Evolutionary conservation across 2,113 vertebrate genomes (phyloP).

Genomic region (Lepisosteus oculatus): DNA sequence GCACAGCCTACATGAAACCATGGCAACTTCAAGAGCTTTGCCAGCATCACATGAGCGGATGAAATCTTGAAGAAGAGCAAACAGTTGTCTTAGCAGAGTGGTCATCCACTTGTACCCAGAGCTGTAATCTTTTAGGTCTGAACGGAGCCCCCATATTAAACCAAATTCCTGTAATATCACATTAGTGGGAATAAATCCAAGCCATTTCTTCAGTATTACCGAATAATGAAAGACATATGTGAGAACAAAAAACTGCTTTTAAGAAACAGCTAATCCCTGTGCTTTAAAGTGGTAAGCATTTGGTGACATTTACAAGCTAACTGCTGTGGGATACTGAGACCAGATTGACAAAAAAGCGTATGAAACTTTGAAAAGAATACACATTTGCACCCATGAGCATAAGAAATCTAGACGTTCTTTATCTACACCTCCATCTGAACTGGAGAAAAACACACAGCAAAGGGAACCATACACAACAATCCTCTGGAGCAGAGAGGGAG

Average conservation of each 20-base stretch:
- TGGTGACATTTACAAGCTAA: background rate
- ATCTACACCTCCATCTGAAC: background rate
- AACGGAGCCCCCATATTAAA: background rate
- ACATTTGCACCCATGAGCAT: background rate
- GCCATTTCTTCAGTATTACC: background rate
- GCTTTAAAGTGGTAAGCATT: background rate
- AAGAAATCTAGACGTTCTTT: background rate
- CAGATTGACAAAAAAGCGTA: background rate
- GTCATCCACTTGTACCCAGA: background rate
- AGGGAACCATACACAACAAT: background rate
- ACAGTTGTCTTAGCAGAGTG: background rate
- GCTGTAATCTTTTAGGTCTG: background rate
- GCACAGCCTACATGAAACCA: background rate
- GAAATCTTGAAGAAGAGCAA: no score
- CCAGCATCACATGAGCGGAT: background rate
- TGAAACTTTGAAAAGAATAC: background rate
- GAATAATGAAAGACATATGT: conserved; percentile 4
- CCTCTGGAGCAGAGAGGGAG: background rate
- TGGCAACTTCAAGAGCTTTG: conserved; percentile 1
- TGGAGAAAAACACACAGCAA: background rate
- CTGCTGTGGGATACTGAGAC: no score
- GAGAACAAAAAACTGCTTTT: background rate
- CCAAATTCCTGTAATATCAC: background rate
- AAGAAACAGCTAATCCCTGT: background rate
- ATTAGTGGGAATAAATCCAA: conserved; percentile 3